Base-by-base conservation (phyloP, 2,113 vertebrate species). In the Coptodon rendalli region DNA sequence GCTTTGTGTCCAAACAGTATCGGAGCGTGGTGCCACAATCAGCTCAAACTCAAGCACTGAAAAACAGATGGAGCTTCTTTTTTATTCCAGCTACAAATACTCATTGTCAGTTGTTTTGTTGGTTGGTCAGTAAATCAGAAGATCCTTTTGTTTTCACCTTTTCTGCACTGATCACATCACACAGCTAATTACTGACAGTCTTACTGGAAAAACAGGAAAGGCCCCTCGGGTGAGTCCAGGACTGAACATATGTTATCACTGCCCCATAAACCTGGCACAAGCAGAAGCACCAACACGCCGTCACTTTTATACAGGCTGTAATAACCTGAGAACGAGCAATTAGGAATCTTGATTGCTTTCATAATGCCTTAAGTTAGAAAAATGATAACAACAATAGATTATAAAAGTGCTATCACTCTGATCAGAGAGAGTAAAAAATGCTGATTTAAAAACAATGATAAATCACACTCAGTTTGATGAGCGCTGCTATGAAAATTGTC, bases 381-480 rank as follows among this genome's bases (percentile, higher is more conserved):
- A 82, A 81, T 48, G 66, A 54, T 16, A 50, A 78, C 43, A 80
- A 22, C 34, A 86, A 71, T 5, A 61, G 5, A 81, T 80, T 50
- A 27, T 6, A 56, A 5, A 82, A 10, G 9, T 5, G 59, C 73
- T 5, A 80, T 66, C 27, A 5, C 11, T 56, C 14, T 61, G 9
- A 71, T 83, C 50, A 86, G 68, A 86, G 50, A 84, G 6, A 48
- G 17, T 80, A 24, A 19, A 85, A 85, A 68, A 84, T 1, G 9
- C 31, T 7, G 50, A 50, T 11, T 68, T 14, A 68, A 68, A 68
- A 68, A 40, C 19, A 68, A 40, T 40, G 27, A 43, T 16, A 71
- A 71, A 73, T 45, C 43, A 76, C 43, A 38, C 45, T 85, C 16
- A 80, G 73, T 81, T 83, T 83, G 38, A 83, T 43, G 85, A 82